Percentiles rank a stretch among this genome's conserved stretches.
Conservation (phyloP, 1,140 invertebrate species). For the Lepidostoma basale region DNA sequence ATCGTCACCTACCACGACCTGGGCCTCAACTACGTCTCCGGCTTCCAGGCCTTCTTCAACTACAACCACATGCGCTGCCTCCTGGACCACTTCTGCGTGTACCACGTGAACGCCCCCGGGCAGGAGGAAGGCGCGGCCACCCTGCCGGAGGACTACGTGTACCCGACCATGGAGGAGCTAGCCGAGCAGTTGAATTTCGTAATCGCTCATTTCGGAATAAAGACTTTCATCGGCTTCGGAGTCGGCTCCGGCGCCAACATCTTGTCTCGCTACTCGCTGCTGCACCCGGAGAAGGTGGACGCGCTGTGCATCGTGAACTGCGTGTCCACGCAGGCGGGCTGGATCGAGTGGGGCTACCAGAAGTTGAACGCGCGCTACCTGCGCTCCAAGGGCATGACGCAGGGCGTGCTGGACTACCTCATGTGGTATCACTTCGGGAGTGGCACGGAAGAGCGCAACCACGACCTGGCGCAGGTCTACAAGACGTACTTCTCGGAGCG, state of each 20-base stretch:
- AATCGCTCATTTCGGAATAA: slow-evolving; percentile 86
- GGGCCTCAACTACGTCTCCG: slow-evolving; percentile 88
- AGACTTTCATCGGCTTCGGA: slow-evolving; percentile 94
- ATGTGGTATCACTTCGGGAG: slow-evolving; percentile 99
- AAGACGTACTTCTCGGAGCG: slow-evolving; percentile 88
- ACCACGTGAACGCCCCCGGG: slow-evolving; percentile 94
- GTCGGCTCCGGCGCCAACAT: slow-evolving; percentile 97
- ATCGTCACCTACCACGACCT: slow-evolving; percentile 97
- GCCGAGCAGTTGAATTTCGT: slow-evolving; percentile 89
- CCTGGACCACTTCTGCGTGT: slow-evolving; percentile 92
- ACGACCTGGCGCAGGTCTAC: slow-evolving; percentile 89
- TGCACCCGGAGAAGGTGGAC: slow-evolving; percentile 73
- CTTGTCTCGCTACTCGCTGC: slow-evolving; percentile 86
- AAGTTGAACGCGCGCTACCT: slow-evolving; percentile 89
- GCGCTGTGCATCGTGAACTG: slow-evolving; percentile 94
- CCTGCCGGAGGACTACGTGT: slow-evolving; percentile 89
- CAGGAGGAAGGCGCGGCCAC: slow-evolving; percentile 90
- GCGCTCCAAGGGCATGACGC: slow-evolving; percentile 89
- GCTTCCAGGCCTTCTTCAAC: slow-evolving; percentile 95
- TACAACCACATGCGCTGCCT: slow-evolving; percentile 89
- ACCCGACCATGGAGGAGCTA: slow-evolving; percentile 96
- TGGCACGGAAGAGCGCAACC: slow-evolving; percentile 84
- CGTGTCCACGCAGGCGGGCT: slow-evolving; percentile 88
- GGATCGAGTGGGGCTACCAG: slow-evolving; percentile 99
- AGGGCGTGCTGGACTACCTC: slow-evolving; percentile 95